phyloP scores from a whole-genome alignment of 2,888 invertebrate species.

The Caenorhabditis virilis region DNA sequence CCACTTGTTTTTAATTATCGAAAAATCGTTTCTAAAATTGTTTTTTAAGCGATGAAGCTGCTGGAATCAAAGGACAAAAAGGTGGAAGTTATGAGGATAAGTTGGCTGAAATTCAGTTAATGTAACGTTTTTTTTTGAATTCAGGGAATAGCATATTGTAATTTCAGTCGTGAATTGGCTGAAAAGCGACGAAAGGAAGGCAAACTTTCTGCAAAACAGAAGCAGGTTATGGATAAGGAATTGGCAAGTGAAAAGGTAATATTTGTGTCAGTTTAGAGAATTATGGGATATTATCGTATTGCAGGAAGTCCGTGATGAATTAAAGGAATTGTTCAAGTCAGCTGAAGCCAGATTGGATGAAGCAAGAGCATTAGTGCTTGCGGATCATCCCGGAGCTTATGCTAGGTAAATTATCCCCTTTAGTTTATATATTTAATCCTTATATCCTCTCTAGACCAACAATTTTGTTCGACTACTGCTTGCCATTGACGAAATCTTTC shows the following conservation, averaged over 20 bases:
- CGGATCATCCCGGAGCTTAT: slow-evolving; percentile 50
- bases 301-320: slow-evolving; percentile 78
- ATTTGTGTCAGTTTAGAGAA: too few species aligned
- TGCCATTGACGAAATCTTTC: slow-evolving; percentile 54
- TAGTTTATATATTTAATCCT: neutral
- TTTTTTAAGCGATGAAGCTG: slow-evolving; percentile 54
- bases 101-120: slow-evolving; percentile 86
- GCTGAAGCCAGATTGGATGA: slow-evolving; percentile 51
- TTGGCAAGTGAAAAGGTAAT: slow-evolving; percentile 83
- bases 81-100: slow-evolving; percentile 97
- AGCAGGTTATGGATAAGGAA: slow-evolving; percentile 86
- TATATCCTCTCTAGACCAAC: slow-evolving; percentile 11
- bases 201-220: slow-evolving; percentile 82
- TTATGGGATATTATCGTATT: too few species aligned
- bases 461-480: slow-evolving; percentile 40
- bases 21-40: too few species aligned
- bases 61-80: slow-evolving; percentile 77
- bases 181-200: slow-evolving; percentile 75
- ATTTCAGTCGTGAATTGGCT: slow-evolving; percentile 77
- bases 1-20: too few species aligned
- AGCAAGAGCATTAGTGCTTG: slow-evolving; percentile 48
- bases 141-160: too few species aligned
- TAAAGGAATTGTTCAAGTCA: slow-evolving; percentile 71
- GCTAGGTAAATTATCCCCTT: slow-evolving; percentile 13
- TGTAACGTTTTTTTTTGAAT: slow-evolving; percentile 8